Base-by-base conservation (phyloP, 2,797 vertebrate genomes). In the Lacerta agilis region DNA sequence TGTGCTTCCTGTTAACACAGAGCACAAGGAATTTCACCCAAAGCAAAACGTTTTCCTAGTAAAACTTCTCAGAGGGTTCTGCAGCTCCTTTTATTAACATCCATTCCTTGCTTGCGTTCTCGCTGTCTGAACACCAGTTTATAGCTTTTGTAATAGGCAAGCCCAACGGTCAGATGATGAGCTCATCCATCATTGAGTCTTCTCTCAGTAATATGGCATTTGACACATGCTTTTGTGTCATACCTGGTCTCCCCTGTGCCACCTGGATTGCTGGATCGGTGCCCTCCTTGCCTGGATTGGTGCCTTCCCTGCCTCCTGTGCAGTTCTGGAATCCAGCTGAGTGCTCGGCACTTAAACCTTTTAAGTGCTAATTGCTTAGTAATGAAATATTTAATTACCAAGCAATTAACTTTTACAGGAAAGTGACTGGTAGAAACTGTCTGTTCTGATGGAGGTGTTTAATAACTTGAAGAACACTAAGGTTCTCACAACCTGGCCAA, bases 331-430 rank as follows among this genome's bases (percentile, higher is more conserved):
- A 71, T 9, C 27, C 73, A n/a, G 33, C n/a, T 58, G 69, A 58
- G 6, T 83, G 82, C 82, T 72, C 72, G 27, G 64, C n/a, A 41
- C 27, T 88, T 83, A 82, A 92, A 88, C 36, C 55, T 49, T 33
- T 87, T 13, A 80, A 67, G 87, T 85, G 84, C 79, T 91, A 73
- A 83, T 91, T 92, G 87, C 87, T 87, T 86, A 6, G 73, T 87
- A 89, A 88, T 92, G 88, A 90, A 80, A 91, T 91, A 79, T n/a
- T 33, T 90, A 91, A 89, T 89, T 0, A 1, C 90, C 64, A 76
- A 6, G 87, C 82, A 86, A 81, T 94, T 92, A 92, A 72, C 69
- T 85, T 43, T 0, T 78, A 89, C 89, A 27, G 29, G n/a, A 38
- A 36, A 58, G 67, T 36, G 87, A 17, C 86, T 90, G 83, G 73